Evolutionary conservation across 2,888 invertebrate species (phyloP), one percentile per base, ranked within the genome.

Genomic region (Melolontha melolontha): DNA sequence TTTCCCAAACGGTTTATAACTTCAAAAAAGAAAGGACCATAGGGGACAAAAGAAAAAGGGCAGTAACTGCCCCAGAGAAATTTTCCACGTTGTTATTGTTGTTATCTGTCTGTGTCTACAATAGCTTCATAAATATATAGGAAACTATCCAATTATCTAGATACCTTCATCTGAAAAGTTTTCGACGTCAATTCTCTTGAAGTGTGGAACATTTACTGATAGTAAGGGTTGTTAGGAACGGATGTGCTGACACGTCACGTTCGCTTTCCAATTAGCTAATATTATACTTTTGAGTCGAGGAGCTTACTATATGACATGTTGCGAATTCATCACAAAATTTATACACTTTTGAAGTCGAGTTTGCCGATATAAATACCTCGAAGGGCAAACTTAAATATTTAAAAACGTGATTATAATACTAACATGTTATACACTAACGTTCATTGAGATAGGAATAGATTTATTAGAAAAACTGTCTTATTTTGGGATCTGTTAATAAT

Each of bases 111-210:
- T 11, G 4, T 8, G 8, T 54, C 39, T 34, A 39, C n/a, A 54
- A 54, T 54, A 54, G 34, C 40, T 40, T 39, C 27, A 54, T 54
- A 54, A 54, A 54, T 54, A 54, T 39, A 54, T 54, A 39, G 40
- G 34, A 40, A 16, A n/a, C 11, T 40, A 14, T 17, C 39, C 54
- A 54, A 54, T 54, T 54, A 54, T 27, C 16, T 14, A 16, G 54
- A 54, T 39, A 54, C 54, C n/a, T 54, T 54, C 54, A 17, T 54
- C 39, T 54, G 8, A 54, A 39, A 54, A 34, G n/a, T 54, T 54
- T 34, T n/a, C 54, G 39, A 54, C 54, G 54, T 54, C 39, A 54
- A 54, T 54, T 54, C 14, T 54, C 54, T 12, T 40, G 14, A 34
- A 54, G 34, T 39, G 16, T 54, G 34, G 39, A 54, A 54, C 54